phyloP scores from a whole-genome alignment of 30 jellyfish, hydroid and myxozoan species.

The Euphysa ruthae region DNA sequence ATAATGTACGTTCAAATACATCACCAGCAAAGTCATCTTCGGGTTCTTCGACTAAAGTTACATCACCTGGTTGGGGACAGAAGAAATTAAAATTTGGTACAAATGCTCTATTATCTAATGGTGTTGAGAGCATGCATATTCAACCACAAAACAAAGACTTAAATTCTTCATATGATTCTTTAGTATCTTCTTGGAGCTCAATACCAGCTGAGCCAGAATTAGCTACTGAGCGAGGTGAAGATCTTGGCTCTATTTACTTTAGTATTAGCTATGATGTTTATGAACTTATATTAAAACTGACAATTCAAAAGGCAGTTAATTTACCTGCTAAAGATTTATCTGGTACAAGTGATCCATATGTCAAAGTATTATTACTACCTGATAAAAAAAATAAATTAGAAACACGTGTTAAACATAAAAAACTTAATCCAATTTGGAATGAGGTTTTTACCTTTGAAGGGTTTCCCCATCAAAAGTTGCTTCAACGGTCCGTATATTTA shows the following conservation, averaged over 20 bases:
- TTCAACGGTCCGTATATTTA: conserved; percentile 56
- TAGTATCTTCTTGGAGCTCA: conserved; percentile 35
- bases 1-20: conserved; percentile 5
- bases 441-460: conserved; percentile 84
- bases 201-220: conserved; percentile 68
- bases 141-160: conserved; percentile 32
- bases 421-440: conserved; percentile 70
- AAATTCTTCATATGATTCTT: conserved; percentile 9
- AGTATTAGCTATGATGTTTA: conserved; percentile 35
- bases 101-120: neutral
- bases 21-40: conserved; percentile 13
- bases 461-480: conserved; percentile 55
- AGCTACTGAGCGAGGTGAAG: conserved; percentile 52
- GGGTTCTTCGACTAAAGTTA: conserved; percentile 16
- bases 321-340: conserved; percentile 76
- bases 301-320: conserved; percentile 53
- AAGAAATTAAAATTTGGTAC: conserved; percentile 16
- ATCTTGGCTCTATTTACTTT: conserved; percentile 56
- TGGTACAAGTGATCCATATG: conserved; percentile 92
- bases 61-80: conserved; percentile 30
- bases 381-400: conserved; percentile 77
- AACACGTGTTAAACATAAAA: conserved; percentile 75
- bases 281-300: conserved; percentile 41
- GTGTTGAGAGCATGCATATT: conserved; percentile 19
- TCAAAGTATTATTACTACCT: conserved; percentile 64